phyloP scores from a whole-genome alignment of 2,888 invertebrate genomes.

The Cartodere bifasciata region DNA sequence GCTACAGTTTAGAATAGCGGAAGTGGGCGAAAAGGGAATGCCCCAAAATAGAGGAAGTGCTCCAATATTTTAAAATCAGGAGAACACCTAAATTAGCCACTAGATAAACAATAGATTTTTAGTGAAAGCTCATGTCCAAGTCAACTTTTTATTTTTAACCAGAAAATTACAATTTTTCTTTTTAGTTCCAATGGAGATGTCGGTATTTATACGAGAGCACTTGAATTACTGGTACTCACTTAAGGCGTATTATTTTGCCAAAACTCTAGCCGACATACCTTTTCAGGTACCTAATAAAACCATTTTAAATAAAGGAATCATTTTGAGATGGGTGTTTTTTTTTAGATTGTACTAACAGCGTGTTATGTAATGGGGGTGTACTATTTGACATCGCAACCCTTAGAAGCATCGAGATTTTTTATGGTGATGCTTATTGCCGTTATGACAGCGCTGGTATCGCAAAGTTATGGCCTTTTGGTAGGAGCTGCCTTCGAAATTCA shows the following conservation, averaged over 20 bases:
- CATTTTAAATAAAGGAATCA: background rate
- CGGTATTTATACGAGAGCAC: slow-evolving; percentile 88
- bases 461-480: slow-evolving; percentile 82
- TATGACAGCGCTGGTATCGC: slow-evolving; percentile 81
- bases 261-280: slow-evolving; percentile 91
- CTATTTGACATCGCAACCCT: slow-evolving; percentile 92
- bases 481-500: slow-evolving; percentile 86
- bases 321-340: slow-evolving; percentile 16
- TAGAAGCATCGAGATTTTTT: slow-evolving; percentile 68
- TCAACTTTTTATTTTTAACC: too few species aligned
- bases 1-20: too few species aligned
- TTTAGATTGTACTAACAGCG: slow-evolving; percentile 72
- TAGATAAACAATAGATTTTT: too few species aligned
- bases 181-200: slow-evolving; percentile 91
- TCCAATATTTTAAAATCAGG: too few species aligned
- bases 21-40: too few species aligned
- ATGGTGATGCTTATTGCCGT: slow-evolving; percentile 68
- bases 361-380: slow-evolving; percentile 76
- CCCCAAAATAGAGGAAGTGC: too few species aligned
- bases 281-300: slow-evolving; percentile 59
- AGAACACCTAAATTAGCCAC: too few species aligned
- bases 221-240: slow-evolving; percentile 95
- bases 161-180: too few species aligned
- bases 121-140: too few species aligned
- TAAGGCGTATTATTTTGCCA: slow-evolving; percentile 92